Conservation (phyloP, 64 coral and sea anemone genomes). For the Actinia equina region DNA sequence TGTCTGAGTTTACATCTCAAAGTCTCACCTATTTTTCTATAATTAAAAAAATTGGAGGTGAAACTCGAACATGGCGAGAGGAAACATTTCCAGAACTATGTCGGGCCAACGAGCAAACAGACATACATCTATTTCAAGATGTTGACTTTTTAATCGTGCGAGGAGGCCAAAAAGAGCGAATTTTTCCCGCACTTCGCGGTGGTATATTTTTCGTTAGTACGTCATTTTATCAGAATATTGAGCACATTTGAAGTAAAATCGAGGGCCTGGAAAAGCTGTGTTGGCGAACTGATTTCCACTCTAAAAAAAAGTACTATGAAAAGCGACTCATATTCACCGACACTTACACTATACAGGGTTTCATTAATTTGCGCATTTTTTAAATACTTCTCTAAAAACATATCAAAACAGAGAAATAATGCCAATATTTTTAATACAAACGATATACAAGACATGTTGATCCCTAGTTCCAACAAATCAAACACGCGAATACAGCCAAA, state of each 20-base stretch:
- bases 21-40: no score
- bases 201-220: neutral
- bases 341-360: no score
- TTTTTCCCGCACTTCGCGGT: neutral
- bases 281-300: neutral
- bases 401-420: neutral
- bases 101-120: slow-evolving; percentile 18
- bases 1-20: neutral
- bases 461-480: neutral
- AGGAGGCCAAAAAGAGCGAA: neutral
- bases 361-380: neutral
- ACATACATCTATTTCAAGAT: neutral
- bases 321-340: neutral
- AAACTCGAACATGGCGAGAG: neutral
- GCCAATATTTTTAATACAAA: neutral
- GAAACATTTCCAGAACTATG: neutral
- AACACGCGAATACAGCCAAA: no score
- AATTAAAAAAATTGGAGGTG: neutral
- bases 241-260: neutral
- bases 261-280: neutral
- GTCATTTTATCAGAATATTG: neutral
- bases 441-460: neutral
- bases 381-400: neutral
- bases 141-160: slow-evolving; percentile 8
- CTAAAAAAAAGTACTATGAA: neutral